A percentile compares a stretch with the other conserved stretches of the same genome.
Evolutionary conservation across 2,888 invertebrate genomes (phyloP).

Genomic region (Piscicola geometra): DNA sequence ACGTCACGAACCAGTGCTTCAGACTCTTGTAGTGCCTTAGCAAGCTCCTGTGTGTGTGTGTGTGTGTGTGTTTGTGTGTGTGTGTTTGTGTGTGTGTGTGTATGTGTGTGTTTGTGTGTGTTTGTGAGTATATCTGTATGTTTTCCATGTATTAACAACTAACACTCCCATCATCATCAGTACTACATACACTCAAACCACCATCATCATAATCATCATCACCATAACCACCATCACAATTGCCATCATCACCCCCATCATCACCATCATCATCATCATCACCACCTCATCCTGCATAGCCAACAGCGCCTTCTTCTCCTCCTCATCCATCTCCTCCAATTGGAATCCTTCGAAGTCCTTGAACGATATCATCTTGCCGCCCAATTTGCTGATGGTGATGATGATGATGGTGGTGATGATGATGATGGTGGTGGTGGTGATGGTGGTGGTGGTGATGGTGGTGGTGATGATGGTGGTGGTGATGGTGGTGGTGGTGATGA

Average conservation of each 20-base stretch:
- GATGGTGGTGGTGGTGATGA: background rate
- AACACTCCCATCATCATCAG: slow-evolving; percentile 20
- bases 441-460: background rate
- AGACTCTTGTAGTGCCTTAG: background rate
- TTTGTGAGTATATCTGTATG: too few species aligned
- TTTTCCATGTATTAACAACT: slow-evolving; percentile 55
- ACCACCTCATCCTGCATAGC: background rate
- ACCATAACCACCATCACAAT: background rate
- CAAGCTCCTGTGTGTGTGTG: slow-evolving; percentile 5
- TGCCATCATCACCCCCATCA: slow-evolving; percentile 4
- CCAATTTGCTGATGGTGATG: slow-evolving; percentile 22
- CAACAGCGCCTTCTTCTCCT: background rate
- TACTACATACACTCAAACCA: background rate
- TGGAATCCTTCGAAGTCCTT: slow-evolving; percentile 16
- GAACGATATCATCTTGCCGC: slow-evolving; percentile 16
- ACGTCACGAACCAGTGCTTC: background rate
- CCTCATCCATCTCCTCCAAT: background rate
- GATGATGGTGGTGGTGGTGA: slow-evolving; percentile 16
- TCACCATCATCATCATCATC: slow-evolving; percentile 12
- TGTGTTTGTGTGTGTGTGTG: too few species aligned
- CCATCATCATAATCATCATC: slow-evolving; percentile 14
- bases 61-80: too few species aligned
- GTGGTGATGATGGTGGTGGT: background rate
- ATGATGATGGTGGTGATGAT: background rate
- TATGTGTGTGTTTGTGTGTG: too few species aligned